Conservation (phyloP, 2,888 invertebrate genomes). For the Venusia cambrica region DNA sequence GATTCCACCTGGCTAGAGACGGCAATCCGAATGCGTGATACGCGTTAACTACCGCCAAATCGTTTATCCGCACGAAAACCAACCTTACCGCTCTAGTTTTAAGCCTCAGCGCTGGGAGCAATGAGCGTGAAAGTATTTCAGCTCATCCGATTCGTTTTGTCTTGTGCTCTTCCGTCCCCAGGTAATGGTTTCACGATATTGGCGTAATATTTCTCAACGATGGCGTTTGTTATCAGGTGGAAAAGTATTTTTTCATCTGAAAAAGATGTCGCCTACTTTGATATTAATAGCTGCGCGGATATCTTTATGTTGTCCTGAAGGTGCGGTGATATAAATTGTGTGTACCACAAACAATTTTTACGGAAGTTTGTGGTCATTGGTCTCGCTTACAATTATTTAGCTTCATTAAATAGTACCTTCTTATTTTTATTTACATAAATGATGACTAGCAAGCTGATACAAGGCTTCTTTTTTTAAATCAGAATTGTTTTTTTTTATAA, state of each 20-base stretch:
- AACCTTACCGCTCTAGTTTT: conserved; percentile 33
- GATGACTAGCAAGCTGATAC: too few species aligned
- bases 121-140: conserved; percentile 42
- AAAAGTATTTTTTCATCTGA: conserved; percentile 49
- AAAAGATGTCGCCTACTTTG: conserved; percentile 19
- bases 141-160: conserved; percentile 56
- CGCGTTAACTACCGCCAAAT: conserved; percentile 60
- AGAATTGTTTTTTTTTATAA: too few species aligned
- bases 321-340: too few species aligned
- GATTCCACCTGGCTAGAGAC: conserved; percentile 61
- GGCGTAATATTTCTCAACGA: conserved; percentile 64
- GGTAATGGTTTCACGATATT: conserved; percentile 63
- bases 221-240: conserved; percentile 63
- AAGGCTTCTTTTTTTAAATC: too few species aligned
- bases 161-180: conserved; percentile 51
- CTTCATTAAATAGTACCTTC: too few species aligned
- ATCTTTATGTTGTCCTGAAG: conserved; percentile 4
- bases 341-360: too few species aligned
- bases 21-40: conserved; percentile 66
- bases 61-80: conserved; percentile 31
- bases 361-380: too few species aligned
- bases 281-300: conserved; percentile 10
- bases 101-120: conserved; percentile 15
- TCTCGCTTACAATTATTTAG: too few species aligned
- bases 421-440: too few species aligned